Conservation (phyloP, 2,888 invertebrate genomes). For the Yponomeuta evonymella region DNA sequence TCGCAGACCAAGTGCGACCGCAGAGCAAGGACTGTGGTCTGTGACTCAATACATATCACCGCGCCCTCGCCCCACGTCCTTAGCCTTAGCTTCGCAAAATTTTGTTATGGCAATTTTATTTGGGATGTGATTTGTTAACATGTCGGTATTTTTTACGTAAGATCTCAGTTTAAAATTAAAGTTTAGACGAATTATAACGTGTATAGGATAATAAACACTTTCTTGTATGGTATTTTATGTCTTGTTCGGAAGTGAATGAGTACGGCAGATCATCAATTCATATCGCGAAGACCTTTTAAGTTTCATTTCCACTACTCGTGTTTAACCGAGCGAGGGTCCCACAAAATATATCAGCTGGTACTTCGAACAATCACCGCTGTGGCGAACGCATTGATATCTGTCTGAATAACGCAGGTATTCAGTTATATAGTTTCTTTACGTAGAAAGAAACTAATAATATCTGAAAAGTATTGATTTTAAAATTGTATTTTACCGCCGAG, state of each 20-base stretch:
- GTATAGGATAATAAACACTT: not conserved
- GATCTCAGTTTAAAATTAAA: slow-evolving; percentile 57
- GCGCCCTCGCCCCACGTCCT: no score
- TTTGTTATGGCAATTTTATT: slow-evolving; percentile 36
- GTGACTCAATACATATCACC: no score
- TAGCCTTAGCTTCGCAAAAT: slow-evolving; percentile 17
- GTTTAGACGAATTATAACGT: slow-evolving; percentile 26
- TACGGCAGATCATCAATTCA: not conserved
- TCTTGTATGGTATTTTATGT: not conserved
- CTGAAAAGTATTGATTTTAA: slow-evolving; percentile 6
- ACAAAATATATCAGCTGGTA: no score
- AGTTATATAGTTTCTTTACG: slow-evolving; percentile 4
- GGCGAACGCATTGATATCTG: not conserved
- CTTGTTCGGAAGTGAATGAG: not conserved
- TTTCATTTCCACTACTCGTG: not conserved
- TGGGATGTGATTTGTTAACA: slow-evolving; percentile 53
- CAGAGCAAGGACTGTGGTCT: no score
- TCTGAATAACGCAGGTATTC: not conserved
- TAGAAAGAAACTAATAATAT: slow-evolving; percentile 1
- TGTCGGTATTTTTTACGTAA: slow-evolving; percentile 42
- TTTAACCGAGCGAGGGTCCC: no score
- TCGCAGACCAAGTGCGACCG: no score
- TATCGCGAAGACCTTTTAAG: not conserved
- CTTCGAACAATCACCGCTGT: no score
- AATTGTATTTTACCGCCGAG: not conserved